A percentile compares a stretch with the other conserved stretches of the same genome.
Conservation (phyloP, 2,797 vertebrate species). For the Clarias fuscus region DNA sequence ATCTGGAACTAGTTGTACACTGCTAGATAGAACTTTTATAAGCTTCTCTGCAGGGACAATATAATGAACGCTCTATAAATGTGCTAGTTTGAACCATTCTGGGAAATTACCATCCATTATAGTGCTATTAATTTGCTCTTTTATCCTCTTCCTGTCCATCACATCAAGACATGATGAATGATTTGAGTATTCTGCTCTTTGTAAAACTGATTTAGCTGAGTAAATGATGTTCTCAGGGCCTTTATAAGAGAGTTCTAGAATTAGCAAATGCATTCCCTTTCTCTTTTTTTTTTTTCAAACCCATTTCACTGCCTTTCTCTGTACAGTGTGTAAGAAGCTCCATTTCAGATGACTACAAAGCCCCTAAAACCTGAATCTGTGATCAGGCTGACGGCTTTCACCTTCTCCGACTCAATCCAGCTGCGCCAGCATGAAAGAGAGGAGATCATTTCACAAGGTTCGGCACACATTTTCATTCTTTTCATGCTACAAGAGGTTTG, state of each 20-base stretch:
- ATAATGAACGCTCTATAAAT: background rate
- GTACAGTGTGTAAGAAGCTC: slow-evolving; percentile 30
- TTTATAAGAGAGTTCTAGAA: background rate
- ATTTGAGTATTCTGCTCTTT: background rate
- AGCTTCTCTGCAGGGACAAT: background rate
- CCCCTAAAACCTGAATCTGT: slow-evolving; percentile 58
- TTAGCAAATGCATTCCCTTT: background rate
- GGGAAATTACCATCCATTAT: background rate
- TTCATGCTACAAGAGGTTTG: slow-evolving; percentile 9
- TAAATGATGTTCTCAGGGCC: background rate
- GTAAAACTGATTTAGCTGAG: background rate
- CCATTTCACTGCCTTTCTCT: slow-evolving; percentile 1
- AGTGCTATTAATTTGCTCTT: background rate
- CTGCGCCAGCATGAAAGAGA: slow-evolving; percentile 24
- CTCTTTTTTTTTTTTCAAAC: background rate
- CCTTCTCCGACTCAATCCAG: slow-evolving; percentile 52
- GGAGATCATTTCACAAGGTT: slow-evolving; percentile 29
- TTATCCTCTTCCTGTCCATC: background rate
- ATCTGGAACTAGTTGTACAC: background rate
- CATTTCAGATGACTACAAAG: slow-evolving; percentile 48
- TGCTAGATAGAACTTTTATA: background rate
- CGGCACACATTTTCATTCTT: slow-evolving; percentile 11
- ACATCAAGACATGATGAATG: background rate
- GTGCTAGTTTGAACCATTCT: background rate
- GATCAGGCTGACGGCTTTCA: slow-evolving; percentile 60